Base-by-base conservation (phyloP, 2,797 vertebrate genomes). In the Florisuga fusca region DNA sequence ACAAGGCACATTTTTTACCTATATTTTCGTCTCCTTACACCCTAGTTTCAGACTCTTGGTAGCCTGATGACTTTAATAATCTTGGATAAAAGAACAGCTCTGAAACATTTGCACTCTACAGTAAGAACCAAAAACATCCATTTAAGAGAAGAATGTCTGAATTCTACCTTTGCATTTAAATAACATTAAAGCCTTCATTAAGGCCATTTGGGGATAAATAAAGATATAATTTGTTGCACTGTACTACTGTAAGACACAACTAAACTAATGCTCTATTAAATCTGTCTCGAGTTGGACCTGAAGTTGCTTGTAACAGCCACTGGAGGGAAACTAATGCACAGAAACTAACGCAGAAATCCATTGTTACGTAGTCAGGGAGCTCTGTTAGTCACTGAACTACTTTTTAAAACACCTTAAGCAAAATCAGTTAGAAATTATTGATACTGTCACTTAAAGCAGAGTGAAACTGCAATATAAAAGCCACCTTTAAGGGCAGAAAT, bases 251-350 rank as follows among this genome's bases (percentile, higher is more conserved):
- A 61, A 72, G 22, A 61, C 41, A 12, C 55, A 72, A 4, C 1
- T 15, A 51, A 85, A 87, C 41, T 63, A 82, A 57, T n/a, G 13
- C 14, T 33, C 22, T 71, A 11, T 36, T 66, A 59, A 85, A 66
- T 38, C 17, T 53, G 5, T 74, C n/a, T 58, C 38, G 72, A 36
- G 12, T 1, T 73, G 55, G 22, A 86, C 48, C 34, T 76, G 84
- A 93, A 91, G 68, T 82, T 94, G 54, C 73, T 76, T 1, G 15
- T 31, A 81, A 91, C 21, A 15, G 59, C 67, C 91, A 86, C 94
- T 93, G 76, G 91, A 93, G 77, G 91, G 94, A 94, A 94, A 91
- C 73, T 53, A 73, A 81, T 53, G 41, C 21, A 66, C 26, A 59
- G 31, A 72, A 68, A 92, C 45, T 41, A 41, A 14, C 14, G 26